A percentile compares a stretch with the other conserved stretches of the same genome.
These are phyloP conservation scores for Stratiomys singularior DNA, from an alignment of 2,888 invertebrate species.

Conservation along the genomic window DNA sequence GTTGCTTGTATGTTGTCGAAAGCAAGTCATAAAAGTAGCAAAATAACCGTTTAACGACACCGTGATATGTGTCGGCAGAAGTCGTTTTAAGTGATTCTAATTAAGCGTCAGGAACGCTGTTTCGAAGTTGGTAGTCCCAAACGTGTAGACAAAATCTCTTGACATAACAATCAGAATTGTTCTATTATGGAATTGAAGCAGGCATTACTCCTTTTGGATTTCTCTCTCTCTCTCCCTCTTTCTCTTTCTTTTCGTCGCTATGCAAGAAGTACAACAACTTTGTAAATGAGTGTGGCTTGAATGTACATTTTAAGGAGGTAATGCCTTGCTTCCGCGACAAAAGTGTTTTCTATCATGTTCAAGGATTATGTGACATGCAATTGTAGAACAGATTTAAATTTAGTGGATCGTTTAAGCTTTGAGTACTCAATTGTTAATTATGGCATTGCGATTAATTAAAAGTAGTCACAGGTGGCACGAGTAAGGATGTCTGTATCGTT, in stretches of 20 bases:
- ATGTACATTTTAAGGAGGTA: background rate
- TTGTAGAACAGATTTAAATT: constrained; percentile 19
- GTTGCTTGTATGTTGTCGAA: constrained; percentile 15
- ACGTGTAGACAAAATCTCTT: constrained; percentile 5
- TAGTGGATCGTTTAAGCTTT: constrained; percentile 27
- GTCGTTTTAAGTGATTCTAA: constrained; percentile 41
- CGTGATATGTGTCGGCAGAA: background rate
- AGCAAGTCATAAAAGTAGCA: background rate
- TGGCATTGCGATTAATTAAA: constrained; percentile 3
- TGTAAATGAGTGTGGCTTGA: background rate
- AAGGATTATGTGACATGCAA: constrained; percentile 45
- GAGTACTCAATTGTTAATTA: constrained; percentile 34
- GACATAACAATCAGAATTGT: constrained; percentile 27
- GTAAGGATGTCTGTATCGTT: too few relatives aligned
- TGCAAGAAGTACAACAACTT: background rate
- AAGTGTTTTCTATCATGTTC: constrained; percentile 32
- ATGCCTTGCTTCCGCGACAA: constrained; percentile 19
- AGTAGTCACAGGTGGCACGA: too few relatives aligned
- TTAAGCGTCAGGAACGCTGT: background rate
- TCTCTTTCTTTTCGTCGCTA: too few relatives aligned
- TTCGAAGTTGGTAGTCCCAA: background rate
- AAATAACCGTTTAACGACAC: constrained; percentile 36
- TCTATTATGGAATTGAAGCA: background rate
- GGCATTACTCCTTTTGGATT: constrained; percentile 3
- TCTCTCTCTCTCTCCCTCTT: background rate